Conservation (phyloP, 2,797 vertebrate genomes). For the Aphelocoma californica region DNA sequence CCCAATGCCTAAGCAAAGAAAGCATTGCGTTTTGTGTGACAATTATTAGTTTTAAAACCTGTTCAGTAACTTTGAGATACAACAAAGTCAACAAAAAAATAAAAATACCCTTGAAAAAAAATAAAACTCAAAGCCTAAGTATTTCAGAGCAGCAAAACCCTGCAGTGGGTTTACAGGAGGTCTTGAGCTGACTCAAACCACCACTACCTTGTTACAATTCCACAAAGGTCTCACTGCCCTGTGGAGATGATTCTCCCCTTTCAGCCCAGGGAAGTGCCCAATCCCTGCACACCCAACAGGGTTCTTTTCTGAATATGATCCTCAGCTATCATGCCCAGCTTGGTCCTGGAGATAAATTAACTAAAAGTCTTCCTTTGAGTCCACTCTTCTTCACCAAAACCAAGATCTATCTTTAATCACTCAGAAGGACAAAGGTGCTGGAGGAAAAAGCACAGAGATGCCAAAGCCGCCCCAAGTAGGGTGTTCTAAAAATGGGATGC, state of each 20-base stretch:
- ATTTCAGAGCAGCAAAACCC: background rate
- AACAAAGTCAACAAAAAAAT: background rate
- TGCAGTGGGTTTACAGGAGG: background rate
- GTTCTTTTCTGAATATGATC: background rate
- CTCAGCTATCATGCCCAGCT: background rate
- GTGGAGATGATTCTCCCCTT: background rate
- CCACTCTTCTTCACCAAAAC: background rate
- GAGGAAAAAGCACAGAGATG: background rate
- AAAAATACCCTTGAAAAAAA: background rate
- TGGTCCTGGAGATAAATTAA: background rate
- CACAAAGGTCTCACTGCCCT: background rate
- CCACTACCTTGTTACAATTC: background rate
- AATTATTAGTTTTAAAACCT: background rate
- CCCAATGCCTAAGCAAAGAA: background rate
- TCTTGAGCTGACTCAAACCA: background rate
- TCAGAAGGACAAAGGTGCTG: background rate
- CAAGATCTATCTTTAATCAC: background rate
- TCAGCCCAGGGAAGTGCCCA: background rate
- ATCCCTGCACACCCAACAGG: background rate
- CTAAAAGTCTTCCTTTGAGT: background rate
- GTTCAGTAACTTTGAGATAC: background rate
- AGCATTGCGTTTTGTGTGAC: background rate
- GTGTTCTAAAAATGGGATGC: background rate
- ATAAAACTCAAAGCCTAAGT: background rate
- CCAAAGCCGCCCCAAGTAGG: background rate